phyloP scores from a whole-genome alignment of 2,797 vertebrate species.

The Gobio occitaniae region DNA sequence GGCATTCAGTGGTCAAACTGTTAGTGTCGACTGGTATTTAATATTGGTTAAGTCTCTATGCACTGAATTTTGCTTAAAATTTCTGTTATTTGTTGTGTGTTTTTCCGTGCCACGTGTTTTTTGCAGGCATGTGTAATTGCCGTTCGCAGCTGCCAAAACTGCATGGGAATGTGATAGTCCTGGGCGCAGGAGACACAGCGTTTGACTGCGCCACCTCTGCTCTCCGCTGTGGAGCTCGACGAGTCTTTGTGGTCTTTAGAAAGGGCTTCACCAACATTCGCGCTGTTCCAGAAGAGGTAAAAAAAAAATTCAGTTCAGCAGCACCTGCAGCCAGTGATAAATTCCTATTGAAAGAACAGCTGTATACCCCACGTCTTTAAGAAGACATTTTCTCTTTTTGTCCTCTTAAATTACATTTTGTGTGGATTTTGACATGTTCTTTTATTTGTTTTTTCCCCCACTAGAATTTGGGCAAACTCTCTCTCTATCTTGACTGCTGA shows the following conservation, averaged over 20 bases:
- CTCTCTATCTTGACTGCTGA: neutral
- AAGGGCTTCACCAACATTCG: constrained; percentile 93
- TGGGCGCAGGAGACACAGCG: constrained; percentile 94
- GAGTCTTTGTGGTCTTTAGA: constrained; percentile 90
- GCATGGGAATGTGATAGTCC: constrained; percentile 86
- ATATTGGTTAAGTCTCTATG: neutral
- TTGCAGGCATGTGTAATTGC: constrained; percentile 89
- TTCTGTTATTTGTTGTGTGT: neutral
- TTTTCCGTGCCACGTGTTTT: neutral
- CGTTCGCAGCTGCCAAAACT: constrained; percentile 83
- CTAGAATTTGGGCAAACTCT: neutral
- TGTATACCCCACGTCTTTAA: constrained; percentile 27
- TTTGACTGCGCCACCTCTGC: constrained; percentile 96
- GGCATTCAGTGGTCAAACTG: neutral
- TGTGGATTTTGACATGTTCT: neutral
- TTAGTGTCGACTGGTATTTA: neutral
- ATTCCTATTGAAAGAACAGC: constrained; percentile 32
- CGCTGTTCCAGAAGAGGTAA: constrained; percentile 94
- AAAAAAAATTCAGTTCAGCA: constrained; percentile 3
- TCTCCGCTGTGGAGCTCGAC: constrained; percentile 90
- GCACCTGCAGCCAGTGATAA: constrained; percentile 31
- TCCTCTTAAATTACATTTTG: constrained; percentile 16
- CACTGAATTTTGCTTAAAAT: constrained; percentile 1
- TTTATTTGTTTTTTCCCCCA: neutral
- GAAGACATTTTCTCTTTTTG: constrained; percentile 20